phyloP scores from a whole-genome alignment of 2,113 vertebrate genomes.

The Nibea coibor region DNA sequence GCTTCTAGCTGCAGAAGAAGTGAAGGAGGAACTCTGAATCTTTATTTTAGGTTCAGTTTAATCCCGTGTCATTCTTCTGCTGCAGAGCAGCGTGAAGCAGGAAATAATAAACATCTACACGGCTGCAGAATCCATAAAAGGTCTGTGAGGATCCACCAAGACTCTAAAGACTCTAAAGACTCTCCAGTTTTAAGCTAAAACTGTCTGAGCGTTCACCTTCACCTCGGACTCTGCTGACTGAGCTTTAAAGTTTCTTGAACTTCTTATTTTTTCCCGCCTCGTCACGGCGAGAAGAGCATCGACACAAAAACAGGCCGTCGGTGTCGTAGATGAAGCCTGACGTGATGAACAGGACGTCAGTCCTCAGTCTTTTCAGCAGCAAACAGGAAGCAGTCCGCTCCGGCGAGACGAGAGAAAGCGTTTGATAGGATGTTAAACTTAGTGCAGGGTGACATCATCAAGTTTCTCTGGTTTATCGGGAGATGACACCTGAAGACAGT shows the following conservation, averaged over 20 bases:
- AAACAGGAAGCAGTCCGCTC: too few relatives aligned
- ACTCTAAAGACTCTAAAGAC: neutral
- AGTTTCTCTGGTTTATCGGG: too few relatives aligned
- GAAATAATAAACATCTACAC: neutral
- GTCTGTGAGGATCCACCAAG: neutral
- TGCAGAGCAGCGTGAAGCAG: neutral
- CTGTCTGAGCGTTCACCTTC: neutral
- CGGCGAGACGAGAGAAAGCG: too few relatives aligned
- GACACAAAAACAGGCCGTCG: too few relatives aligned
- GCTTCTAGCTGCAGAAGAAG: neutral
- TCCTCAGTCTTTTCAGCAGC: too few relatives aligned
- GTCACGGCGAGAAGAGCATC: too few relatives aligned
- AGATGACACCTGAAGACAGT: too few relatives aligned
- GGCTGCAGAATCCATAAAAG: neutral
- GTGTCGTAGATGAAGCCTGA: too few relatives aligned
- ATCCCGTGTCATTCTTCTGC: neutral
- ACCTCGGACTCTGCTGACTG: conserved; percentile 16
- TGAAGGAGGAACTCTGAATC: neutral
- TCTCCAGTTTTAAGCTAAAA: neutral
- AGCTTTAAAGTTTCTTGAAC: neutral
- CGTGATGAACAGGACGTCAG: too few relatives aligned
- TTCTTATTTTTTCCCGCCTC: neutral
- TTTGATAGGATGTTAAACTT: too few relatives aligned
- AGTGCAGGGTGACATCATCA: too few relatives aligned
- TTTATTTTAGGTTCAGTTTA: neutral